Evolutionary conservation across 2,888 invertebrate species (phyloP).

Genomic region (Hyles lineata): DNA sequence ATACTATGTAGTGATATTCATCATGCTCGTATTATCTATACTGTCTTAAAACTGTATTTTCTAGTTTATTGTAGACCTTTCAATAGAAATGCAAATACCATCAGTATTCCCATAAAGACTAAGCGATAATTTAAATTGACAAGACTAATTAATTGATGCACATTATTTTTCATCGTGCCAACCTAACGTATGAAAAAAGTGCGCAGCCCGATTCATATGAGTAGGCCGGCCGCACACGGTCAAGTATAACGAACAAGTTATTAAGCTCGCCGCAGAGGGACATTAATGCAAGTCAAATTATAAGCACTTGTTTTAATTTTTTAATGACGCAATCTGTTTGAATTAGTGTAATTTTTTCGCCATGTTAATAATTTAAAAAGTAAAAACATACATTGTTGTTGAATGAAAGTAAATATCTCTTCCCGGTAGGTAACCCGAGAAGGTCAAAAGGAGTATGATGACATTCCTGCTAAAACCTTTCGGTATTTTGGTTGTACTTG

Average conservation of each 20-base stretch:
- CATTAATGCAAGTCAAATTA: slow-evolving; percentile 2
- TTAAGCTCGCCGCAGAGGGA: neutral
- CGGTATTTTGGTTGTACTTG: too few species aligned
- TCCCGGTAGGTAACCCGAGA: too few species aligned
- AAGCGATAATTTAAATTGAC: slow-evolving; percentile 64
- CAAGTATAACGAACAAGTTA: neutral
- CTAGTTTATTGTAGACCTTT: neutral
- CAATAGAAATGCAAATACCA: neutral
- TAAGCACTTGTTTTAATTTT: neutral
- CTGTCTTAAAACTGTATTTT: too few species aligned
- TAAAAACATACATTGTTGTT: too few species aligned
- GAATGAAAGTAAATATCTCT: too few species aligned
- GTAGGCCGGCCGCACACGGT: neutral
- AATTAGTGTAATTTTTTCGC: too few species aligned
- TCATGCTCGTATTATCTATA: too few species aligned
- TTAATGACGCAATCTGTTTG: too few species aligned
- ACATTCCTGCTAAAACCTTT: too few species aligned
- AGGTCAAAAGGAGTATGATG: too few species aligned
- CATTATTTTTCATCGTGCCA: slow-evolving; percentile 22
- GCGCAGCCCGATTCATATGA: neutral
- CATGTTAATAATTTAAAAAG: too few species aligned
- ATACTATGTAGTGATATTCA: too few species aligned
- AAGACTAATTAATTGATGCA: slow-evolving; percentile 50
- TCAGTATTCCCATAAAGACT: slow-evolving; percentile 38
- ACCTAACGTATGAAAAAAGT: neutral